Base-by-base conservation (phyloP, 2,888 invertebrate genomes). In the Agonopterix arenella region DNA sequence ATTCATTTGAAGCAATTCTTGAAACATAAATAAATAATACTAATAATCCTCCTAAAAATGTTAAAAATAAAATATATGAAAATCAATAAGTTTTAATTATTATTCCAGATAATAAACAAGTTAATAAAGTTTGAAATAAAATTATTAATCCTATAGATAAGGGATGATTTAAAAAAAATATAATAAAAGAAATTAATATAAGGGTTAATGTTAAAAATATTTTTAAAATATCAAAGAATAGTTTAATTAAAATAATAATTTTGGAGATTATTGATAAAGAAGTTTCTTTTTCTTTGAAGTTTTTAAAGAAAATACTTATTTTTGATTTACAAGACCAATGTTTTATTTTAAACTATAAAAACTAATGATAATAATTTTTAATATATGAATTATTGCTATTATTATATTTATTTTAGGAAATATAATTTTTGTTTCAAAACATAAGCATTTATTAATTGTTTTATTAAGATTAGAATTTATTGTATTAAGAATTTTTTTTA, bases 271-370 rank as follows among this genome's bases (percentile, higher is more conserved):
- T 90, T 70, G 90, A 91, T 86, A 89, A 84, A 85, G 79, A 76
- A 8, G 50, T 66, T 63, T 77, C 80, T 89, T 89, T 89, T 90
- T 89, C 83, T 85, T 89, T 91, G 90, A 90, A 88, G 86, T 89
- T 91, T 90, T 90, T 88, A 90, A 91, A 90, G 76, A 77, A 68
- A 48, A 44, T 60, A 76, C 79, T 90, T 91, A 90, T 79, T 84
- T 89, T 91, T 92, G 91, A 66, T 91, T 92, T 92, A 93, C 91
- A 92, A 92, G 90, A 92, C 89, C 91, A 91, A 90, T 89, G 83
- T 92, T 92, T 92, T 92, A 45, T 56, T 62, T 90, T 92, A 91
- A 92, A 92, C 89, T 92, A 91, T 91, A 90, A 91, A 91, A 90
- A 66, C 89, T 79, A 88, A 89, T 91, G 85, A 80, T 85, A 80